Evolutionary conservation across 1,140 invertebrate genomes (phyloP).

Genomic region (Hycleus phaleratus): DNA sequence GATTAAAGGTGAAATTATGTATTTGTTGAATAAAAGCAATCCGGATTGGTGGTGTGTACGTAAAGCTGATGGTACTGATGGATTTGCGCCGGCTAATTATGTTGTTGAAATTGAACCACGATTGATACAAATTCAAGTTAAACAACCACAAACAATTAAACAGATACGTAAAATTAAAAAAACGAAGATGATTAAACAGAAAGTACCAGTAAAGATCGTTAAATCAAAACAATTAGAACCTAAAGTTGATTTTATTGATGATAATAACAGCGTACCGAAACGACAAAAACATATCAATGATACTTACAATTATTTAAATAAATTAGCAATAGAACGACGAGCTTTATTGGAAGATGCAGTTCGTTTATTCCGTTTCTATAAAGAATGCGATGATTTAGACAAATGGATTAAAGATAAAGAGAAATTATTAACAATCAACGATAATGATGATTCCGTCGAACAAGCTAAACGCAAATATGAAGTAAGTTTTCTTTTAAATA

Average conservation of each 20-base stretch:
- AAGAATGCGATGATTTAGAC: conserved; percentile 97
- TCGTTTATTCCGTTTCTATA: conserved; percentile 86
- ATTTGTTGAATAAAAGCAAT: conserved; percentile 90
- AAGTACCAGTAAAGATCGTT: conserved; percentile 63
- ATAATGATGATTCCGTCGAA: conserved; percentile 83
- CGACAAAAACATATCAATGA: conserved; percentile 72
- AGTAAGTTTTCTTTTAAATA: conserved; percentile 61
- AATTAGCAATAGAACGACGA: conserved; percentile 70
- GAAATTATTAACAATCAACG: conserved; percentile 75
- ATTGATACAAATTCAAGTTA: conserved; percentile 72
- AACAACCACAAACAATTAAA: conserved; percentile 72
- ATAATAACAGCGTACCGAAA: conserved; percentile 75
- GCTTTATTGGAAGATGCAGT: conserved; percentile 87
- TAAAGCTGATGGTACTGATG: conserved; percentile 84
- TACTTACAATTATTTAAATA: conserved; percentile 72
- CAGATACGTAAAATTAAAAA: conserved; percentile 82
- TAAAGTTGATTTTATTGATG: conserved; percentile 46
- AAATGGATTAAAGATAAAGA: conserved; percentile 96
- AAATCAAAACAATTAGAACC: conserved; percentile 44
- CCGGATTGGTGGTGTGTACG: conserved; percentile 97
- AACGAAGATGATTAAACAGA: conserved; percentile 78
- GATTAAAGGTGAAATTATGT: conserved; percentile 88
- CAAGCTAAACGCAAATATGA: conserved; percentile 92
- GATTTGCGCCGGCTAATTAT: conserved; percentile 97
- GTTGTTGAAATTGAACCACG: conserved; percentile 88